Percentiles rank a stretch among this genome's conserved stretches.
phyloP scores from a whole-genome alignment of 2,888 invertebrate genomes.

The Crematogaster levior region DNA sequence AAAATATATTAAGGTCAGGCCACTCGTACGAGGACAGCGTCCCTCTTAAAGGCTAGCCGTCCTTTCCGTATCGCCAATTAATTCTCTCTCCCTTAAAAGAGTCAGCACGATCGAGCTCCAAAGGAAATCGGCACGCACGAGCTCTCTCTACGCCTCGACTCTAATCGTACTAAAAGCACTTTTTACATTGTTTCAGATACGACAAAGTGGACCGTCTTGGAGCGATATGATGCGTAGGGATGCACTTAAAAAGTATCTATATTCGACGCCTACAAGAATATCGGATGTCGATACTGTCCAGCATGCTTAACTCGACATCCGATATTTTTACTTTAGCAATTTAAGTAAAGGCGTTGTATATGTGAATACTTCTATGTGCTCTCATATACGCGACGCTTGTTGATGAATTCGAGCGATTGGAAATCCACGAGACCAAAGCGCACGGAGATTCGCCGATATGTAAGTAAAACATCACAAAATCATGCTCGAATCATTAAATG shows the following conservation, averaged over 20 bases:
- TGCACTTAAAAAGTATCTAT: slow-evolving; percentile 5
- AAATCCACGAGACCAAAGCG: slow-evolving; percentile 32
- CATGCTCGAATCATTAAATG: slow-evolving; percentile 40
- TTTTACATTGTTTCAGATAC: slow-evolving; percentile 44
- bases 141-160: not conserved
- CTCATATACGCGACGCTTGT: not conserved
- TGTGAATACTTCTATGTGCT: slow-evolving; percentile 22
- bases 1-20: slow-evolving; percentile 73
- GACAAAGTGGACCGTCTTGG: slow-evolving; percentile 6
- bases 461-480: slow-evolving; percentile 45
- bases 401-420: slow-evolving; percentile 15
- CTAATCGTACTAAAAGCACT: slow-evolving; percentile 25
- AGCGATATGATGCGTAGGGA: slow-evolving; percentile 3
- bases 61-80: slow-evolving; percentile 26
- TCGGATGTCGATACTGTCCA: not conserved
- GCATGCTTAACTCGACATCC: not conserved
- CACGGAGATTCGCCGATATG: slow-evolving; percentile 52
- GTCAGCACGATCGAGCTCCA: not conserved
- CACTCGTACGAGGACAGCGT: slow-evolving; percentile 62
- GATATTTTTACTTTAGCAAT: slow-evolving; percentile 11
- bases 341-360: slow-evolving; percentile 9
- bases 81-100: slow-evolving; percentile 12
- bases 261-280: not conserved
- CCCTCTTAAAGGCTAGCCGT: slow-evolving; percentile 54
- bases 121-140: slow-evolving; percentile 22